Percentiles rank a stretch among this genome's conserved stretches.
Evolutionary conservation across 2,888 invertebrate genomes (phyloP).

Genomic region (Muscina levida): DNA sequence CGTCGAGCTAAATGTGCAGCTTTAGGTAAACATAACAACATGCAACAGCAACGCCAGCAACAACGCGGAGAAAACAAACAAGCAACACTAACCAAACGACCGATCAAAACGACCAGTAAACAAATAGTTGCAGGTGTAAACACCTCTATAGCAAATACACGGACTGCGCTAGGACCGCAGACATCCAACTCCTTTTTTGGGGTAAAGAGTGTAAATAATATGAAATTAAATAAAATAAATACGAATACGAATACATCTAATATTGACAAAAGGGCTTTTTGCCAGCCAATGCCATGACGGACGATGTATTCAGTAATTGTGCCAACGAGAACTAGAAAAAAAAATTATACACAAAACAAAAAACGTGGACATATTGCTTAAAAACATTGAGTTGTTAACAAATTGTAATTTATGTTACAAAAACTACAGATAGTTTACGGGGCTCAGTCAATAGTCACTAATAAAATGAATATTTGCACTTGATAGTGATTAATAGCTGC

Average conservation of each 20-base stretch:
- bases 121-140: constrained; percentile 46
- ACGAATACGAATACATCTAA: neutral
- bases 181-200: neutral
- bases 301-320: neutral
- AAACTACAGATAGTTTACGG: no score
- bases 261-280: constrained; percentile 30
- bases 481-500: constrained; percentile 15
- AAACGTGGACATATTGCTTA: neutral
- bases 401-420: no score
- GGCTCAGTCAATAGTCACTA: no score
- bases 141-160: constrained; percentile 39
- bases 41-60: constrained; percentile 30
- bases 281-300: constrained; percentile 4
- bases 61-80: constrained; percentile 21
- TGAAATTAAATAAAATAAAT: constrained; percentile 40
- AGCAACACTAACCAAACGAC: constrained; percentile 20
- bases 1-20: constrained; percentile 40
- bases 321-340: neutral
- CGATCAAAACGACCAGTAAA: constrained; percentile 34
- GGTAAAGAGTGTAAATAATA: constrained; percentile 33
- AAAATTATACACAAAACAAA: constrained; percentile 38
- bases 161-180: neutral
- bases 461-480: no score
- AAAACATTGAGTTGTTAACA: constrained; percentile 13
- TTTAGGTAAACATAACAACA: constrained; percentile 44